Evolutionary conservation across 2,888 invertebrate species (phyloP), one percentile per base, ranked within the genome.

Genomic region (Hypena proboscidalis): DNA sequence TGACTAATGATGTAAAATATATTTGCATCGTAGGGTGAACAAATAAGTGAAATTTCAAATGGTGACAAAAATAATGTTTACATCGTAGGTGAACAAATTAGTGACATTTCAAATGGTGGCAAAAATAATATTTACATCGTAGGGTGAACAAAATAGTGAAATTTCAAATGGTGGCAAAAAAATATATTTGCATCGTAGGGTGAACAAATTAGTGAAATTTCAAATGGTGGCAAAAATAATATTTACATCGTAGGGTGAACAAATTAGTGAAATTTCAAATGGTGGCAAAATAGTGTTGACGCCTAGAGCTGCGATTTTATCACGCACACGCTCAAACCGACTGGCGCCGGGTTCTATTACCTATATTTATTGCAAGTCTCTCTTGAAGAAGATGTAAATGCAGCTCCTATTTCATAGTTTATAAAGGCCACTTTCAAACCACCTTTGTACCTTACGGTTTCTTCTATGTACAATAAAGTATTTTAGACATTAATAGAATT

Each of bases 281-380:
- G 74, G 72, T 63, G 46, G 71, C 65, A 49, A 58, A 58, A 52
- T 67, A 68, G 65, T 76, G 74, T 77, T 74, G 78, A 83, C 74
- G 80, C 79, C 79, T 76, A 61, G 64, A 74, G 70, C 70, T 55
- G 63, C 65, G 88, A 89, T 89, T 72, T 68, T 85, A 88, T 88
- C 89, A 72, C 68, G 72, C 67, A 72, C 78, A 74, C 77, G 80
- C 59, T 77, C 70, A 70, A 70, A 72, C 61, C 71, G 60, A 46
- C 79, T 79, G 88, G 88, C 89, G 89, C 88, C 88, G 77, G 61
- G 71, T 78, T 76, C 77, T 80, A 83, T 83, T 80, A 77, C 70
- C 62, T 70, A 69, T 77, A 77, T 77, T 79, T 77, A 78, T 74
- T 77, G 68, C 74, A 57, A 69, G 69, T 62, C 65, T 66, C 62